A percentile compares a stretch with the other conserved stretches of the same genome.
These are phyloP conservation scores for Carposina sasakii DNA, from an alignment of 1,140 invertebrate genomes.

Conservation along the genomic window DNA sequence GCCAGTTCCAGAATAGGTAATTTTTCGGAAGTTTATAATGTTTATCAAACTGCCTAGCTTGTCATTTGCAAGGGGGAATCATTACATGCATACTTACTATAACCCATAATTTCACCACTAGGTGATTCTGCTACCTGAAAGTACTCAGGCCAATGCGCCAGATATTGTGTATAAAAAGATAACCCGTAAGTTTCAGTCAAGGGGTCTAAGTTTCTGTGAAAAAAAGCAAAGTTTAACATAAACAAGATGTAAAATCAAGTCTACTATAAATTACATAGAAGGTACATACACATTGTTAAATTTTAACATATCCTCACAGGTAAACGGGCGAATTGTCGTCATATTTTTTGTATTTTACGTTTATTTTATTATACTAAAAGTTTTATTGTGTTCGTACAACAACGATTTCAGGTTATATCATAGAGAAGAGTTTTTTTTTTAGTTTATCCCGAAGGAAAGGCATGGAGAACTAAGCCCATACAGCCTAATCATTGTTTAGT, in stretches of 20 bases:
- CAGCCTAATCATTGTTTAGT: no score
- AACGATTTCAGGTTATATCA: no score
- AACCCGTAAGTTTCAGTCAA: constrained; percentile 98
- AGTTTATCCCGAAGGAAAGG: no score
- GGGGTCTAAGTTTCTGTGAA: constrained; percentile 93
- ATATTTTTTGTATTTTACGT: constrained; percentile 74
- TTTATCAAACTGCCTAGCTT: no score
- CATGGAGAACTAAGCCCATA: no score
- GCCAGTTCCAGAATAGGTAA: no score
- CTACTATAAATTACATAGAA: constrained; percentile 6
- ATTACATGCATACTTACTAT: no score
- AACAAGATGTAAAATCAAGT: not conserved
- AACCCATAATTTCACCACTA: constrained; percentile 97
- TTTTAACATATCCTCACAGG: constrained; percentile 94
- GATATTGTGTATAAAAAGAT: constrained; percentile 97
- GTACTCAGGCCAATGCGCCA: constrained; percentile 99
- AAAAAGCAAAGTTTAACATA: not conserved
- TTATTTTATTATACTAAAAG: no score
- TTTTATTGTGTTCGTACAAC: no score
- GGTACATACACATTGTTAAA: constrained; percentile 94
- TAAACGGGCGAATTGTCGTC: constrained; percentile 95
- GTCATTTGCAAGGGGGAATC: no score
- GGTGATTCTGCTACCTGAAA: constrained; percentile 97
- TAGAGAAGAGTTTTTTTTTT: no score
- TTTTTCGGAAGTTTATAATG: no score